Conservation (phyloP, 2,113 vertebrate genomes). For the Eudyptes chrysolophus region DNA sequence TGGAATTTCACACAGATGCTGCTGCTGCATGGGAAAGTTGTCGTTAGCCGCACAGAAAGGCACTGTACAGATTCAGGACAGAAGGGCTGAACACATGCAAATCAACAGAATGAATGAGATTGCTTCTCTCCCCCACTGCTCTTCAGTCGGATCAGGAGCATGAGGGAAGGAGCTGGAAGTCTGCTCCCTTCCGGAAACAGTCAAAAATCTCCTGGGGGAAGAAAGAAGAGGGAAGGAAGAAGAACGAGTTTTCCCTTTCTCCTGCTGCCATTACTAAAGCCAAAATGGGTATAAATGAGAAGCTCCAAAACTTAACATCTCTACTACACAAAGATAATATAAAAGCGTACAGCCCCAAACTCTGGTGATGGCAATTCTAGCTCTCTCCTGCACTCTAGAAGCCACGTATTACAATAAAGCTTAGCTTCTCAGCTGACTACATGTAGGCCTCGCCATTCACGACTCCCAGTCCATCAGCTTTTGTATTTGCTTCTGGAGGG, state of each 20-base stretch:
- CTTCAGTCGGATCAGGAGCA: not conserved
- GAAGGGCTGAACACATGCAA: not conserved
- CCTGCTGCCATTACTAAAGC: not conserved
- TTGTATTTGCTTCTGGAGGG: not conserved
- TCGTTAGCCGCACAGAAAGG: not conserved
- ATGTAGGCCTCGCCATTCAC: not conserved
- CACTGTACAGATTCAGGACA: not conserved
- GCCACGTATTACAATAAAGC: fast-evolving
- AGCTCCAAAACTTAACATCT: not conserved
- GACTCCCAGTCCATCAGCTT: not conserved
- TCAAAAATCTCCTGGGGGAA: not conserved
- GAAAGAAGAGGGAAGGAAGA: not conserved
- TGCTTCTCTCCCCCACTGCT: not conserved
- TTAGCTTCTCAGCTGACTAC: not conserved
- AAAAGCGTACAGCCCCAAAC: not conserved
- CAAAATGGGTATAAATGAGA: not conserved
- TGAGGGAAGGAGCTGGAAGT: not conserved
- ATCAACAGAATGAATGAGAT: conserved; percentile 30
- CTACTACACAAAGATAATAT: not conserved
- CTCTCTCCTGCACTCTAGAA: not conserved
- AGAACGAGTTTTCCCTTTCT: not conserved
- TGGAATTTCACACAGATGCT: not conserved
- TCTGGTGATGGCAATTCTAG: fast-evolving
- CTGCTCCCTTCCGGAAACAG: not conserved
- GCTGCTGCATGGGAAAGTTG: conserved; percentile 1